Evolutionary conservation across 2,113 vertebrate species (phyloP), one percentile per base, ranked within the genome.

Genomic region (Antechinus flavipes): DNA sequence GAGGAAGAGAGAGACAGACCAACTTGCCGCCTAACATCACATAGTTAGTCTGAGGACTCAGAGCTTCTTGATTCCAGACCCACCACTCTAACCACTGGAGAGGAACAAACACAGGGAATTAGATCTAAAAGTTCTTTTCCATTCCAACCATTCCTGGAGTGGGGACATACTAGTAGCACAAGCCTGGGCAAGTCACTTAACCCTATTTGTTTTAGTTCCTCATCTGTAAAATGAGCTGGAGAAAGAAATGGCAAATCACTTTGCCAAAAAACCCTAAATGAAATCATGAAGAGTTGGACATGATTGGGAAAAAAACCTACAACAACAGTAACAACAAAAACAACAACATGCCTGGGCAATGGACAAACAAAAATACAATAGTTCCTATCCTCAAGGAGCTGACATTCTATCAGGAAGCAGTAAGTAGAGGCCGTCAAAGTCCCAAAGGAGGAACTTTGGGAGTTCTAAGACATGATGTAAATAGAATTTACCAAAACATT

Each of bases 401-500:
- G 35, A 68, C 12, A 8, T 84, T 84, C n/a, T 84, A 42, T 19
- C 19, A 84, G 68, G n/a, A 84, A 84, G 35, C 68, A 42, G 68
- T n/a, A 7, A 84, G 2, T 6, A 26, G 22, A 27, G 27, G 89
- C 26, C 84, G 49, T 46, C 76, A 27, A 89, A 24, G 26, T 22
- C 52, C 24, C 47, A 61, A 46, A 27, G 55, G 50, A 94, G 25
- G 94, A 54, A 54, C 27, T 2, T 84, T 19, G 30, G 30, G 35
- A 12, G 61, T 35, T 84, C 16, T n/a, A 42, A 90, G 89, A 47
- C 24, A 3, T 0, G 0, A 16, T 50, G 53, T 42, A 54, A 91
- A 89, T 3, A 47, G 23, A 6, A 55, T 92, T 92, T 96, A 76
- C 55, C 68, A 94, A 93, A 94, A 92, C 84, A 54, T 30, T 93